A percentile compares a stretch with the other conserved stretches of the same genome.
phyloP scores from a whole-genome alignment of 30 jellyfish, hydroid and myxozoan species.

The Aurelia coerulea region DNA sequence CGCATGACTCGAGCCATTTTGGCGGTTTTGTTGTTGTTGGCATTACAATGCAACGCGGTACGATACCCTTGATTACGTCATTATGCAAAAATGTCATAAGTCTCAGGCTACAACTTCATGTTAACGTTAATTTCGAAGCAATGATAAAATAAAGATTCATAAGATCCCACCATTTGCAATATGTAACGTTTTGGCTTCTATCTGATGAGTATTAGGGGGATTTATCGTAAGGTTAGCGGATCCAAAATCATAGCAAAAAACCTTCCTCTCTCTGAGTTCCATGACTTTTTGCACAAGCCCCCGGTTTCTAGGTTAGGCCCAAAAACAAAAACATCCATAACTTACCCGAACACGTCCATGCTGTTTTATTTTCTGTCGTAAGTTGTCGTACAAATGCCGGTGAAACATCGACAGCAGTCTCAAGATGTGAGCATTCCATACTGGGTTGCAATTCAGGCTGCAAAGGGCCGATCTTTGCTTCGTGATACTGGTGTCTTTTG shows the following conservation, averaged over 20 bases:
- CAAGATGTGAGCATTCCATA: slow-evolving; percentile 93
- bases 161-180: too few species aligned
- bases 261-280: too few species aligned
- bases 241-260: too few species aligned
- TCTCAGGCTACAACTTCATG: not conserved
- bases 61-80: slow-evolving; percentile 21
- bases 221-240: too few species aligned
- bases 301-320: slow-evolving; percentile 11
- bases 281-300: too few species aligned
- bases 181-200: too few species aligned
- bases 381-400: slow-evolving; percentile 84
- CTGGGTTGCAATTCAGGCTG: not conserved
- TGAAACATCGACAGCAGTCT: slow-evolving; percentile 83
- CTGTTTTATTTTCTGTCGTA: slow-evolving; percentile 58
- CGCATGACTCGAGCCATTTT: slow-evolving; percentile 1
- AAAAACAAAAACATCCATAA: not conserved
- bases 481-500: not conserved
- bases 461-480: not conserved
- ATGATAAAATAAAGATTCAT: too few species aligned
- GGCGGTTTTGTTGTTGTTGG: slow-evolving; percentile 76
- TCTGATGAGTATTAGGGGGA: too few species aligned
- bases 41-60: not conserved
- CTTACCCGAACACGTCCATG: slow-evolving; percentile 92
- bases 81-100: slow-evolving; percentile 8
- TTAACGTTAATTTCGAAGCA: too few species aligned